Evolutionary conservation across 2,113 vertebrate species (phyloP).

Genomic region (Atrichornis clamosus): DNA sequence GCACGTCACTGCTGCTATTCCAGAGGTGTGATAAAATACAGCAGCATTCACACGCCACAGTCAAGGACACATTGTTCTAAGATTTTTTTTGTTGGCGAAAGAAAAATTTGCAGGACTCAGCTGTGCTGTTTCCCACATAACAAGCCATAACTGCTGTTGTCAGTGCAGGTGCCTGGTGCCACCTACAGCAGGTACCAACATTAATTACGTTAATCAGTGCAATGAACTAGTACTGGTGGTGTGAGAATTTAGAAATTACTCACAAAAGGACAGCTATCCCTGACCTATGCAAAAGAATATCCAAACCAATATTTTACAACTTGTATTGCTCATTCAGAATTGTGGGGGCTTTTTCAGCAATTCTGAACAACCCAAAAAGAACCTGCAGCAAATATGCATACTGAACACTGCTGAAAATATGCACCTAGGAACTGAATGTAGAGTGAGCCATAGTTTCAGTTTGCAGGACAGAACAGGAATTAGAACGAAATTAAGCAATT

Average conservation of each 20-base stretch:
- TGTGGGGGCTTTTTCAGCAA: neutral
- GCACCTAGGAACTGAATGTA: neutral
- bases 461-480: neutral
- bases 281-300: neutral
- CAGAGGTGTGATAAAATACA: neutral
- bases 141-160: neutral
- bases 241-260: neutral
- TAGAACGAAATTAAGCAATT: neutral
- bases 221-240: neutral
- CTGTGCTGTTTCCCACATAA: neutral
- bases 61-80: neutral
- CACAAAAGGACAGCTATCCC: neutral
- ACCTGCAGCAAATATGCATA: neutral
- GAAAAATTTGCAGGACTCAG: neutral
- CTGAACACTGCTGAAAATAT: neutral
- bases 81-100: neutral
- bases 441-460: neutral
- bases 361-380: neutral
- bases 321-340: neutral
- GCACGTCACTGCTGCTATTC: neutral
- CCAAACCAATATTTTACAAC: neutral
- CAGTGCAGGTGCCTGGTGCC: neutral
- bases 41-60: neutral
- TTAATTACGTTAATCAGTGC: neutral
- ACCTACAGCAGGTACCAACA: neutral